Base-by-base conservation (phyloP, 1,140 invertebrate species). In the Babylonia areolata region DNA sequence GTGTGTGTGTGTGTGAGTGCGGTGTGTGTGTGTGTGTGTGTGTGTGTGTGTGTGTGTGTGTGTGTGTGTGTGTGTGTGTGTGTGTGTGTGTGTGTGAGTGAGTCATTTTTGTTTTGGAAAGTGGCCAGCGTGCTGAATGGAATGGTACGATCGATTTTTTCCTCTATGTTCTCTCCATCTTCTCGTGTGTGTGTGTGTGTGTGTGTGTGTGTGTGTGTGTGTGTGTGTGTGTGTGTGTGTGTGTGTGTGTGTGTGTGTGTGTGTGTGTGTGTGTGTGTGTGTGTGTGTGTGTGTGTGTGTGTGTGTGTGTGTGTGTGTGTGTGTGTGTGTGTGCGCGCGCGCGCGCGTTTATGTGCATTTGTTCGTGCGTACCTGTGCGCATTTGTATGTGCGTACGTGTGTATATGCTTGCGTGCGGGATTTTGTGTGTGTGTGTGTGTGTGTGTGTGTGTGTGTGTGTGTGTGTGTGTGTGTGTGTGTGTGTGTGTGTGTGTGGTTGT, bases 211-310 rank as follows among this genome's bases (percentile, higher is more conserved):
- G 9, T 11, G 12, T 11, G 58, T 11, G 58, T 64, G 58, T 64
- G 58, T 64, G 58, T 64, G 1, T 64, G 58, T 64, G 58, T 64
- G 58, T 64, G 58, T 64, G 58, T 64, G 58, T 64, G 58, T 64
- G 58, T 64, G 58, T 64, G 58, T 64, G 28, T 64, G 58, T 64
- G 58, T 23, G 58, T 64, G 58, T 64, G 58, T 64, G 58, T 64
- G 58, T 64, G 58, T 64, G 58, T 64, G 17, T n/a, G 58, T 64
- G 58, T 64, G 58, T 23, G 58, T n/a, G 58, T 64, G 58, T 64
- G 58, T n/a, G 58, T 11, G 58, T 2, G 58, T 11, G 58, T 23
- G 58, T 64, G 58, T 23, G 58, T n/a, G 58, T 11, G 58, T 64
- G 58, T 23, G 58, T 64, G 58, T 23, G 9, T 64, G 58, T 2